These are phyloP conservation scores for Dendropsophus ebraccatus DNA, from an alignment of 2,113 vertebrate species.

Conservation along the genomic window DNA sequence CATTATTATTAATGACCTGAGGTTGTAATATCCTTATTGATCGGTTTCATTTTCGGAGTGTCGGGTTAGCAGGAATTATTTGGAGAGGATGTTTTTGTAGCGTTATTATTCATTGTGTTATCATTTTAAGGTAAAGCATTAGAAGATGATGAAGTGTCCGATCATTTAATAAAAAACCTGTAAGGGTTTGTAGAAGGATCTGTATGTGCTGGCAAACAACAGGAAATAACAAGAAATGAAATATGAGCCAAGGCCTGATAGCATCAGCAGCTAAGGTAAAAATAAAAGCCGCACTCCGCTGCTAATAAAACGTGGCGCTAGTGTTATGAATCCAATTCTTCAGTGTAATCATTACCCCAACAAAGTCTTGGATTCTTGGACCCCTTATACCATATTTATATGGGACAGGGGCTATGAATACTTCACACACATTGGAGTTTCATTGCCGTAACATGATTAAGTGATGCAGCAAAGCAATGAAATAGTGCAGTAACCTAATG, in stretches of 20 bases:
- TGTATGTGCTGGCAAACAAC: background rate
- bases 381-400: no score
- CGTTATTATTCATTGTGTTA: background rate
- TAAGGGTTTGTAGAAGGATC: background rate
- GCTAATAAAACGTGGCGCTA: background rate
- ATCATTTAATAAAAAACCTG: background rate
- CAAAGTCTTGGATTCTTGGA: no score
- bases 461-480: no score
- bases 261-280: background rate
- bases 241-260: background rate
- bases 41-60: background rate
- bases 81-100: background rate
- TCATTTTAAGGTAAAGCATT: background rate
- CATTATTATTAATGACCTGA: background rate
- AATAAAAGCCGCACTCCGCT: background rate
- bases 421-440: no score
- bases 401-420: no score
- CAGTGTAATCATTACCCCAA: background rate
- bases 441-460: no score
- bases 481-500: no score
- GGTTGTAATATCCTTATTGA: background rate
- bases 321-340: background rate
- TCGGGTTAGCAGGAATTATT: background rate
- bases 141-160: background rate
- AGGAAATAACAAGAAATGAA: slow-evolving; percentile 1